Conservation (phyloP, 2,888 invertebrate species). For the Morpho helenor region DNA sequence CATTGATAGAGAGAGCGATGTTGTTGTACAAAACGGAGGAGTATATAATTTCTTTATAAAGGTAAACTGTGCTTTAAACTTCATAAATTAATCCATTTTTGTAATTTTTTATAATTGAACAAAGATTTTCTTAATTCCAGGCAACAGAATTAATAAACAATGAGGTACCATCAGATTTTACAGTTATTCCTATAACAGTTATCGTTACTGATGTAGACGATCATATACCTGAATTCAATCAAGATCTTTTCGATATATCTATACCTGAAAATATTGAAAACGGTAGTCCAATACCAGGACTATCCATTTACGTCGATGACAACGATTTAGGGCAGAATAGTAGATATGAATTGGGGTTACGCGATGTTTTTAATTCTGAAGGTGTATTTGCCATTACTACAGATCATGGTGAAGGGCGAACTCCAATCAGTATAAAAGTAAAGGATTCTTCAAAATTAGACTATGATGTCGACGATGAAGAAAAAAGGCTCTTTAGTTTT, state of each 20-base stretch:
- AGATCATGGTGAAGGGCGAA: conserved; percentile 83
- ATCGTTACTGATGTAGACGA: conserved; percentile 90
- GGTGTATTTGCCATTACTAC: conserved; percentile 83
- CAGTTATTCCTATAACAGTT: conserved; percentile 85
- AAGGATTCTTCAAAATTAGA: conserved; percentile 82
- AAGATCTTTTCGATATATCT: conserved; percentile 81
- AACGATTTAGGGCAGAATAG: conserved; percentile 87
- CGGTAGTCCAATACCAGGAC: conserved; percentile 83
- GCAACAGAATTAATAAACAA: conserved; percentile 87
- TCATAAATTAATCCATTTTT: background rate
- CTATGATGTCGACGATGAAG: conserved; percentile 82
- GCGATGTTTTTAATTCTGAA: conserved; percentile 79
- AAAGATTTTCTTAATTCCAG: conserved; percentile 38
- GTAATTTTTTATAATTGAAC: conserved; percentile 13
- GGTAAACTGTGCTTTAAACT: conserved; percentile 39
- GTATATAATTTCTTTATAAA: conserved; percentile 85
- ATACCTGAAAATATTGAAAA: conserved; percentile 88
- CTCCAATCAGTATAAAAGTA: conserved; percentile 86
- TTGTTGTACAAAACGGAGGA: conserved; percentile 87
- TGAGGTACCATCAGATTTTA: conserved; percentile 83
- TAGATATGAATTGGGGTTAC: conserved; percentile 81
- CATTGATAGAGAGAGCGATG: conserved; percentile 86
- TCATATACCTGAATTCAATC: conserved; percentile 85
- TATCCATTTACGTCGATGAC: conserved; percentile 87
- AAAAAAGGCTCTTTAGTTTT: conserved; percentile 81